Base-by-base conservation (phyloP, 2,888 invertebrate genomes). In the Parascotia fuliginaria region DNA sequence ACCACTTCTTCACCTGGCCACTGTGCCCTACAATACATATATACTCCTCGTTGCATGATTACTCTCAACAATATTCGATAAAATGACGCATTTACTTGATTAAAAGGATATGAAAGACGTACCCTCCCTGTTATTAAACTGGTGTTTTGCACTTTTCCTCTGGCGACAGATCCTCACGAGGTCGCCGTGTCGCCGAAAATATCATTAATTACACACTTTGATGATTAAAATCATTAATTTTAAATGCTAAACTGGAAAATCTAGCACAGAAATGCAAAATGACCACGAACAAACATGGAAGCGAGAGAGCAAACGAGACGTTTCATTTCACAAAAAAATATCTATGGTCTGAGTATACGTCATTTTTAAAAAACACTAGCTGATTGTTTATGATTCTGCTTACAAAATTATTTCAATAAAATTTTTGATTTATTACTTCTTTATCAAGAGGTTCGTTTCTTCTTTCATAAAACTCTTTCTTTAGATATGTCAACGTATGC, bases 241-340 rank as follows among this genome's bases (percentile, higher is more conserved):
- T 79, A 79, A 80, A 81, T 72, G 80, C 71, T 83, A 85, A 87
- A 86, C 82, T 86, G 81, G 84, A 88, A 90, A 89, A 87, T 87
- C 81, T 89, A 89, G 82, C 84, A 85, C 86, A 86, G 82, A 88
- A 89, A 87, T 86, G 87, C 84, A 83, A 88, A 91, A 88, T 88
- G 85, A 90, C 87, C 86, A 89, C 90, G 92, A 92, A 92, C 90
- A 91, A 92, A 92, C 92, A 92, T 92, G 92, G 92, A 92, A 88
- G 90, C 86, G 81, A 85, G 84, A 84, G 85, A 85, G 83, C 80
- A 79, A 85, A 80, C 83, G 70, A 85, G 87, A 88, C 77, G 83
- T 84, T 84, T 84, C 77, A 79, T 73, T 67, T 65, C 62, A 57
- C 59, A 54, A 71, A 78, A 79, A 79, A 28, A 59, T 75, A 70